A percentile compares a stretch with the other conserved stretches of the same genome.
These are phyloP conservation scores for Bostrychus sinensis DNA, from an alignment of 2,113 vertebrate genomes.

Conservation along the genomic window DNA sequence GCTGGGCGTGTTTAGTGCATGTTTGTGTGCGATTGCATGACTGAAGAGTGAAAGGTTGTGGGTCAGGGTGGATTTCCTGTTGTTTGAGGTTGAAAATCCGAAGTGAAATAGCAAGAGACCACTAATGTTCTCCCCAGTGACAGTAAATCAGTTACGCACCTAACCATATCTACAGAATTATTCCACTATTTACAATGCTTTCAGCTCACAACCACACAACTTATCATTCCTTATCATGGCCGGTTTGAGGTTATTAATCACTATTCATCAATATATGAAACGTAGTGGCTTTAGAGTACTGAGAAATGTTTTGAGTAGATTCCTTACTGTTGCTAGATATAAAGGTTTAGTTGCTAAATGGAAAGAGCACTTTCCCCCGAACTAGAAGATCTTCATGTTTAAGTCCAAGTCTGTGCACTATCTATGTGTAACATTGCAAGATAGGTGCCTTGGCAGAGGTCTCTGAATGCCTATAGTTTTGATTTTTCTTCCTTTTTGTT, in stretches of 20 bases:
- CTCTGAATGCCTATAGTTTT: too few species aligned
- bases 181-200: too few species aligned
- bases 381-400: too few species aligned
- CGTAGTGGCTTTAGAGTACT: background rate
- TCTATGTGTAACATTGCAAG: too few species aligned
- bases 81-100: slow-evolving; percentile 76
- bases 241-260: slow-evolving; percentile 18
- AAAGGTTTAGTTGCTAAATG: background rate
- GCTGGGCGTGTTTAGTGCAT: slow-evolving; percentile 8
- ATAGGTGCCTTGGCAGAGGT: too few species aligned
- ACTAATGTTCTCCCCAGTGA: slow-evolving; percentile 27
- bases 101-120: slow-evolving; percentile 68
- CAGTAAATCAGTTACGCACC: slow-evolving; percentile 7
- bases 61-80: slow-evolving; percentile 77
- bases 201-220: background rate
- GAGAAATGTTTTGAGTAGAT: too few species aligned
- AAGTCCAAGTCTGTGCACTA: too few species aligned
- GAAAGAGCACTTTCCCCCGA: too few species aligned
- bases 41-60: slow-evolving; percentile 71
- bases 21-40: slow-evolving; percentile 24
- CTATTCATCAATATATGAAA: background rate
- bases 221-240: slow-evolving; percentile 5
- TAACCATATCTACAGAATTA: background rate
- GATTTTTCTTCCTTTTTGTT: too few species aligned
- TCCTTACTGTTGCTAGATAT: background rate